These are phyloP conservation scores for Macrophya alboannulata DNA, from an alignment of 2,888 invertebrate species.

Conservation along the genomic window DNA sequence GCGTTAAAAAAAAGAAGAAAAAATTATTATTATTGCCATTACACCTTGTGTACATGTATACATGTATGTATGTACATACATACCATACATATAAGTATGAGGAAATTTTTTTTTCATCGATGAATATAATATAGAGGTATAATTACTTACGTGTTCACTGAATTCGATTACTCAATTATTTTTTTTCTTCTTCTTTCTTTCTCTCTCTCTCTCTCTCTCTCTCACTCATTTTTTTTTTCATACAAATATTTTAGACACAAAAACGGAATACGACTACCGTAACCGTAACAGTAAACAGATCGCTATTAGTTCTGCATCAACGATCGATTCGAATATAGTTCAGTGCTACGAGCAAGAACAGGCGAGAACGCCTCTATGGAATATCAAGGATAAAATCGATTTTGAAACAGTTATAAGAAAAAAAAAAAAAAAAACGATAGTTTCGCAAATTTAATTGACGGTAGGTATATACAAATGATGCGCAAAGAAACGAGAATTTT, in stretches of 20 bases:
- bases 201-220: no score
- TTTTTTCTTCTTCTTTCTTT: not conserved
- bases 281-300: slow-evolving; percentile 22
- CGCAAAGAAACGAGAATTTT: not conserved
- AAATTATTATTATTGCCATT: not conserved
- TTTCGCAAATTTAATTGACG: slow-evolving; percentile 28
- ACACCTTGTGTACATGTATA: no score
- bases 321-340: slow-evolving; percentile 15
- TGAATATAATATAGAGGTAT: not conserved
- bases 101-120: slow-evolving; percentile 1
- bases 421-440: not conserved
- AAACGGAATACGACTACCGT: slow-evolving; percentile 5
- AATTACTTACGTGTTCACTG: not conserved
- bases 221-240: not conserved
- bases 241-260: not conserved
- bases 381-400: not conserved
- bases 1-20: not conserved
- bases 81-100: not conserved
- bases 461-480: not conserved
- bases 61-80: no score
- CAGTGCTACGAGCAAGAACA: not conserved
- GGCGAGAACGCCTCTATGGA: not conserved
- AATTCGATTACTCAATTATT: not conserved
- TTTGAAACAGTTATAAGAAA: not conserved
- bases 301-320: slow-evolving; percentile 31